These are phyloP conservation scores for Odontocerum albicorne DNA, from an alignment of 2,888 invertebrate genomes.

Conservation along the genomic window DNA sequence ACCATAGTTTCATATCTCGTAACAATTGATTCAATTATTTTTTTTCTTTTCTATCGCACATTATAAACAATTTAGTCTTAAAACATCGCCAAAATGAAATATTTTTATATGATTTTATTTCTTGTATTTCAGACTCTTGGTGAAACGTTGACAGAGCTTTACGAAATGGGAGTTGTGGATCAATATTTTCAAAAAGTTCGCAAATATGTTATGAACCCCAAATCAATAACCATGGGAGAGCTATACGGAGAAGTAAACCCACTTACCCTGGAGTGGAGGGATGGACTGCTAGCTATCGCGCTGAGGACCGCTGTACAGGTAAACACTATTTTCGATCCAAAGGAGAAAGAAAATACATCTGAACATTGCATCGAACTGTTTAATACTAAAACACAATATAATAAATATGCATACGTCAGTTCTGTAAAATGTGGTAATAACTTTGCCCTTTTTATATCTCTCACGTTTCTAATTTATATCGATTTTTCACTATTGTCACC, in stretches of 20 bases:
- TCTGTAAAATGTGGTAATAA: too few relatives aligned
- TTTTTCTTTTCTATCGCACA: too few relatives aligned
- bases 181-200: slow-evolving; percentile 71
- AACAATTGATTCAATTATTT: too few relatives aligned
- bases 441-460: too few relatives aligned
- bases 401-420: too few relatives aligned
- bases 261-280: slow-evolving; percentile 87
- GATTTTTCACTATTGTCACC: too few relatives aligned
- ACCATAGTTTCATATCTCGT: too few relatives aligned
- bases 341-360: too few relatives aligned
- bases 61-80: neutral
- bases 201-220: slow-evolving; percentile 84
- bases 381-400: too few relatives aligned
- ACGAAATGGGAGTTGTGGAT: slow-evolving; percentile 60
- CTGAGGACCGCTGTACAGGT: slow-evolving; percentile 54
- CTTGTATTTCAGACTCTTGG: slow-evolving; percentile 63
- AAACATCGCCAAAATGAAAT: neutral
- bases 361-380: too few relatives aligned
- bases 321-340: slow-evolving; percentile 29
- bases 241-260: slow-evolving; percentile 85
- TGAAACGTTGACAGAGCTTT: slow-evolving; percentile 67
- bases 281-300: slow-evolving; percentile 73
- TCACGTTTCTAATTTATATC: too few relatives aligned
- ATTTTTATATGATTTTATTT: neutral
- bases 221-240: slow-evolving; percentile 85